Conservation (phyloP, 2,888 invertebrate genomes). For the Philhelius pedissequus region DNA sequence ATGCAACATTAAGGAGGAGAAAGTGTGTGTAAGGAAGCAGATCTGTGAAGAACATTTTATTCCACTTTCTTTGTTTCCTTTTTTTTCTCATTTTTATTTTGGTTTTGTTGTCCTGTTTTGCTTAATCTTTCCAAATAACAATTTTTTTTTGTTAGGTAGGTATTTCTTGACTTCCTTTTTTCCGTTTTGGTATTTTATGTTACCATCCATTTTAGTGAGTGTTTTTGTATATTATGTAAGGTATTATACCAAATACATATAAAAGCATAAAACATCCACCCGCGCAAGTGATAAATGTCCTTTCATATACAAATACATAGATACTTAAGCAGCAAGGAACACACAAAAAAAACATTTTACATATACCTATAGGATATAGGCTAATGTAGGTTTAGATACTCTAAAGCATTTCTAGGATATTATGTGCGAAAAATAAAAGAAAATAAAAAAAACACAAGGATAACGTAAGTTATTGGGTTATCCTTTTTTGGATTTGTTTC, state of each 20-base stretch:
- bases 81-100: neutral
- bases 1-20: constrained; percentile 18
- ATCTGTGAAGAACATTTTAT: constrained; percentile 33
- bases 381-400: constrained; percentile 11
- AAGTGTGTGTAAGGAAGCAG: neutral
- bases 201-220: constrained; percentile 49
- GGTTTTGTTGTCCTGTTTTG: constrained; percentile 5
- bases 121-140: constrained; percentile 27
- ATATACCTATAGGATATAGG: constrained; percentile 10
- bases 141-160: constrained; percentile 21
- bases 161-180: constrained; percentile 34
- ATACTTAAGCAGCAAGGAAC: constrained; percentile 44
- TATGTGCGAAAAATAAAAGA: constrained; percentile 55
- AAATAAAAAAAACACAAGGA: constrained; percentile 37
- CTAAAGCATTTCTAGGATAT: constrained; percentile 42
- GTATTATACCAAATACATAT: neutral
- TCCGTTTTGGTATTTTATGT: constrained; percentile 40
- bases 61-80: constrained; percentile 32
- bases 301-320: constrained; percentile 65
- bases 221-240: constrained; percentile 22
- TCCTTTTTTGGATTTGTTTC: constrained; percentile 64
- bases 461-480: constrained; percentile 66
- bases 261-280: constrained; percentile 41
- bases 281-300: constrained; percentile 63
- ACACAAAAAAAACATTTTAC: neutral